Evolutionary conservation across 1,140 invertebrate genomes (phyloP).

Genomic region (Brachionus koreanus): DNA sequence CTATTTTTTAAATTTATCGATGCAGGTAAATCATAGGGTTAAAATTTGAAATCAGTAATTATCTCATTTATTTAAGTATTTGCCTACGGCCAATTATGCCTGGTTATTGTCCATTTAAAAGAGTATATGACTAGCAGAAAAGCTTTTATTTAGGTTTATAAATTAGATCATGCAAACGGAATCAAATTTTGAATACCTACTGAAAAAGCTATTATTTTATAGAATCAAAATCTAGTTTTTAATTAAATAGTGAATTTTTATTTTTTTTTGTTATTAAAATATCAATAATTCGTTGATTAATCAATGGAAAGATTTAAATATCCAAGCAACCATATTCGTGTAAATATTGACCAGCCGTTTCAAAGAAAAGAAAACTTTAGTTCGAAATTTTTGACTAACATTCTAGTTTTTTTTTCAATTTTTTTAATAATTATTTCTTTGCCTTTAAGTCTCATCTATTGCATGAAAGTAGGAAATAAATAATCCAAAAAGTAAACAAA

Average conservation of each 20-base stretch:
- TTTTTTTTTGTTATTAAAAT: background rate
- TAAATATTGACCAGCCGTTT: background rate
- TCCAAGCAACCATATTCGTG: too few relatives aligned
- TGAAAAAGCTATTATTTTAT: background rate
- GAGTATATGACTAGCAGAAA: background rate
- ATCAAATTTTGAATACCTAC: background rate
- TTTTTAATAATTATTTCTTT: background rate
- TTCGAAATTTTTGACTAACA: background rate
- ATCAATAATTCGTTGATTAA: background rate
- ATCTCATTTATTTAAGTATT: background rate
- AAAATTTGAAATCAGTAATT: background rate
- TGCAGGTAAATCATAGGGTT: background rate
- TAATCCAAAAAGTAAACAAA: background rate
- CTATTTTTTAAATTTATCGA: background rate
- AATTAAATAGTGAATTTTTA: background rate
- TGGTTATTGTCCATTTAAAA: background rate
- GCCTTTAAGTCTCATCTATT: slow-evolving; percentile 10
- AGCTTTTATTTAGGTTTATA: background rate
- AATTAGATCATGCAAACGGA: background rate
- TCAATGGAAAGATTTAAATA: background rate
- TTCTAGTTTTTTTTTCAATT: slow-evolving; percentile 10
- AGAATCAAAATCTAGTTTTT: background rate
- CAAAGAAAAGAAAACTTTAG: background rate
- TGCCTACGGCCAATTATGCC: background rate
- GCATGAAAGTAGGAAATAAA: background rate